Base-by-base conservation (phyloP, 2,113 vertebrate species). In the Zosterops hypoxanthus region DNA sequence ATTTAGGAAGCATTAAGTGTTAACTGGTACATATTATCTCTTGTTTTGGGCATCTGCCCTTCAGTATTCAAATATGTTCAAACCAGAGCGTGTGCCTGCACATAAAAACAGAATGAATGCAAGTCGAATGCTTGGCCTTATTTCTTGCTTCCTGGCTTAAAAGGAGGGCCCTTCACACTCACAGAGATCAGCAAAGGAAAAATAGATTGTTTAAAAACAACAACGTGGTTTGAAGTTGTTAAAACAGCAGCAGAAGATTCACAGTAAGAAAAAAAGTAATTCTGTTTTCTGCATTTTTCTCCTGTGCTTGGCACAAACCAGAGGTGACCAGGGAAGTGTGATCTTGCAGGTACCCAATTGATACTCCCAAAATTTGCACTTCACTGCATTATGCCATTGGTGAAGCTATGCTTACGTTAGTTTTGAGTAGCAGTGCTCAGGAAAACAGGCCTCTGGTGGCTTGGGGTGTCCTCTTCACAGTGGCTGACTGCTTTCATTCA, bases 401-500 rank as follows among this genome's bases (percentile, higher is more conserved):
- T 52, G 44, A 88, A 78, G 41, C 66, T 92, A 8, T 75, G 49
- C 49, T 91, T 53, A 8, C 28, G 14, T 61, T 34, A 36, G 47
- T 33, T 44, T 50, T 66, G 52, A 82, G 82, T 39, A 63, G 63
- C 2, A 44, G 72, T 25, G 47, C 82, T 94, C 21, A 55, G 79
- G 47, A 81, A 60, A 68, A 31, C 12, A 73, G 22, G 15, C 41
- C 63, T 75, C 77, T 95, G 78, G 44, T 92, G 77, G 36, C 81
- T 86, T 63, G 25, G 57, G 70, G 69, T 91, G 84, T 92, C 82
- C 79, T 82, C 94, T 81, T 82, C 90, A 65, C 34, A 77, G 71
- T 59, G 75, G 42, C 0, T 1, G 70, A 57, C 61, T 87, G 68
- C 81, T 88, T 82, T 88, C 56, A 76, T 86, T 95, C 5, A 21